These are phyloP conservation scores for Ceuthmochares aereus DNA, from an alignment of 2,113 vertebrate genomes.

Conservation along the genomic window DNA sequence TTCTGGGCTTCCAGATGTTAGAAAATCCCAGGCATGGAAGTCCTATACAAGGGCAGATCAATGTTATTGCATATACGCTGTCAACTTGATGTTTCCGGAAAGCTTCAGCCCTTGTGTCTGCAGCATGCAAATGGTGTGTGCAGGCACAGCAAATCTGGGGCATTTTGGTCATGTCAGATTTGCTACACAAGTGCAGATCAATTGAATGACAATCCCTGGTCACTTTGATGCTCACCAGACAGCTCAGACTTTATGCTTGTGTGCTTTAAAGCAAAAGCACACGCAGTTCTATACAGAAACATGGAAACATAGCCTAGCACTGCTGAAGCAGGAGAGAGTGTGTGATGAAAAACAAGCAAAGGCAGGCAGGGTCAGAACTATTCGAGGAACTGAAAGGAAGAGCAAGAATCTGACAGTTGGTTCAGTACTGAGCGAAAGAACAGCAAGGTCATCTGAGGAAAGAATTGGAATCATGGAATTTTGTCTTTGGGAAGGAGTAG, in stretches of 20 bases:
- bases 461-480: not conserved
- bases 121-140: not conserved
- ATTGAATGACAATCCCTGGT: not conserved
- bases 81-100: conserved; percentile 2
- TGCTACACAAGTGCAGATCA: not conserved
- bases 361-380: not conserved
- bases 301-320: not conserved
- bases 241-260: not conserved
- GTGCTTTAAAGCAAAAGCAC: not conserved
- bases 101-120: conserved; percentile 16
- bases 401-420: not conserved
- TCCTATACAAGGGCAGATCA: not conserved
- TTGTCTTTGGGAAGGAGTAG: not conserved
- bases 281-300: not conserved
- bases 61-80: not conserved
- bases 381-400: not conserved
- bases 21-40: not conserved
- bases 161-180: not conserved
- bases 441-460: not conserved
- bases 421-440: not conserved
- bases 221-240: not conserved
- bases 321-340: not conserved
- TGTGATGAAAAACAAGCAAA: not conserved
- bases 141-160: not conserved
- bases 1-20: not conserved